Base-by-base conservation (phyloP, 2,113 vertebrate species). In the Mola mola region DNA sequence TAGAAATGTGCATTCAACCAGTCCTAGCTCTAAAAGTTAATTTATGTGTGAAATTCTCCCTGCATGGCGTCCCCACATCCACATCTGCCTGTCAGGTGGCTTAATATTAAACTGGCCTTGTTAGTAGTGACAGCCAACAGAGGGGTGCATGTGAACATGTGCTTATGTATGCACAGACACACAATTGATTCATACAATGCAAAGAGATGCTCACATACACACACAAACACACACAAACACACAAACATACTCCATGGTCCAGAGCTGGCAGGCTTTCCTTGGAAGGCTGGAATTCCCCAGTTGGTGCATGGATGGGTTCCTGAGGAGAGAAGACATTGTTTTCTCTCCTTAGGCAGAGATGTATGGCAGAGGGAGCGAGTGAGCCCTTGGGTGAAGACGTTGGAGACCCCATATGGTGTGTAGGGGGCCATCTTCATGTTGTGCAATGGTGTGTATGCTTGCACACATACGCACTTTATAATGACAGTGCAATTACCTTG, bases 391-490 rank as follows among this genome's bases (percentile, higher is more conserved):
- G 59, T 55, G 71, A 46, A 61, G 66, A 77, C 72, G 71, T 28
- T 38, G 57, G 72, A 69, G 78, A 78, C 63, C 78, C 78, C 81
- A 84, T 80, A 72, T 87, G 86, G 72, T 70, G 65, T 62, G 55
- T 37, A 7, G 48, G 49, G 57, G 44, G 41, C 61, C 41, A 55
- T 75, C 66, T 81, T 75, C 78, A 68, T 67, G 66, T 73, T 42
- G 61, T 55, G 53, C 29, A 47, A 62, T 36, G 67, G 49, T 75
- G 68, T 67, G 61, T 47, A 61, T 47, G 69, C 64, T 51, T 67
- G 72, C 69, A 76, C 74, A 75, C 68, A 55, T 71, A 71, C 49
- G 70, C n/a, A 21, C 58, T 38, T 60, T 69, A 53, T 76, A 85
- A 83, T 74, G 70, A 75, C 24, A 31, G 78, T 41, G 78, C 84